Evolutionary conservation across 2,888 invertebrate genomes (phyloP), one percentile per base, ranked within the genome.

Genomic region (Eremobia ochroleuca): DNA sequence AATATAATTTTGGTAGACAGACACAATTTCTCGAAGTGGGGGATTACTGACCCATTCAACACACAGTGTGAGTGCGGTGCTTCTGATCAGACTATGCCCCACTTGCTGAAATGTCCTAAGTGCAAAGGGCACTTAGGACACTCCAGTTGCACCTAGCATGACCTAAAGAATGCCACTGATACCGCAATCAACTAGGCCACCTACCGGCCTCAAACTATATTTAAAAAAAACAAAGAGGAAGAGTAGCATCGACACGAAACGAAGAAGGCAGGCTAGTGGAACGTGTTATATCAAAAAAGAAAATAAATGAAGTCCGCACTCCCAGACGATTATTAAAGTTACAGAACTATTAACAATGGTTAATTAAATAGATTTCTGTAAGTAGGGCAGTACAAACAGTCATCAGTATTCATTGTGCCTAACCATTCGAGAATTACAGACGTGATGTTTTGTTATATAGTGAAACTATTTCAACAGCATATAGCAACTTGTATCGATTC

Each of bases 331-430:
- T 34, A 62, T 21, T 34, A 11, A 34, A 25, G 25, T 62, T 34
- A 34, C 25, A 25, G 25, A 37, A 37, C 34, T 62, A 34, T 62
- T 15, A 62, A 34, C 25, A 37, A 37, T 62, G 34, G 34, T 62
- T 37, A 37, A n/a, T n/a, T n/a, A n/a, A n/a, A 15, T 37, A 62
- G 13, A 62, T 8, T 25, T 37, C 25, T n/a, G 37, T 37, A n/a
- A 64, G 62, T 37, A 64, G 15, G 37, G 25, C 37, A 37, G 9
- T 64, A 4, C n/a, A 40, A 49, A 37, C n/a, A 64, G n/a, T 37
- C 18, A 64, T 37, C n/a, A 37, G 37, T 64, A 37, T 64, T 37
- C 64, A 64, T 64, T 64, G 37, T 64, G 64, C 25, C 15, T n/a
- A 15, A 8, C 15, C 37, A 0, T 37, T 25, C 13, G 37, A 8